A percentile compares a stretch with the other conserved stretches of the same genome.
phyloP scores from a whole-genome alignment of 1,140 invertebrate species.

The Cecropterus lyciades region DNA sequence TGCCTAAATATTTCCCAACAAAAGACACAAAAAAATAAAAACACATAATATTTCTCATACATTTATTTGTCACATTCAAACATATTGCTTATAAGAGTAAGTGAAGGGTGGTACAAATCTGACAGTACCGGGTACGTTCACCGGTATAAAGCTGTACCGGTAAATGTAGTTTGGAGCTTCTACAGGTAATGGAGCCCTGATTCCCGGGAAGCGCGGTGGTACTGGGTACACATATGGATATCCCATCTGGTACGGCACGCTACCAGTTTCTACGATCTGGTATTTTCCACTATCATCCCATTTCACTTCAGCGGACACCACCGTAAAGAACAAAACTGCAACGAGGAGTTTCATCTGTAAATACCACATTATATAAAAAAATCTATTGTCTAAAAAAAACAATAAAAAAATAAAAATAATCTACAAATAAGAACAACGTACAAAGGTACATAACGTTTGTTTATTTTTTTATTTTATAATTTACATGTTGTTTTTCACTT shows the following conservation, averaged over 20 bases:
- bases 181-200: not conserved
- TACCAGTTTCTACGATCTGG: constrained; percentile 1
- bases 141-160: not conserved
- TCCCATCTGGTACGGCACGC: not conserved
- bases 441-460: too few relatives aligned
- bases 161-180: too few relatives aligned
- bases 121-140: not conserved
- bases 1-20: too few relatives aligned
- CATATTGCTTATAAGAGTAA: not conserved
- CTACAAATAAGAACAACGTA: too few relatives aligned
- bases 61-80: not conserved
- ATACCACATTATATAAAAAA: not conserved
- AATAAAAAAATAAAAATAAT: too few relatives aligned
- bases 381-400: too few relatives aligned
- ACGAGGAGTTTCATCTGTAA: constrained; percentile 17
- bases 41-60: not conserved
- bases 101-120: not conserved
- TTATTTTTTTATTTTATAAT: too few relatives aligned
- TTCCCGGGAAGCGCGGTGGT: not conserved
- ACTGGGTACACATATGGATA: not conserved
- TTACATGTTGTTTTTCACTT: too few relatives aligned
- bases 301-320: constrained; percentile 7
- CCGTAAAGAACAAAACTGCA: not conserved
- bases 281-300: constrained; percentile 15
- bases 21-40: not conserved